Evolutionary conservation across 2,888 invertebrate genomes (phyloP), one percentile per base, ranked within the genome.

Genomic region (Eucriotettix oculatus): DNA sequence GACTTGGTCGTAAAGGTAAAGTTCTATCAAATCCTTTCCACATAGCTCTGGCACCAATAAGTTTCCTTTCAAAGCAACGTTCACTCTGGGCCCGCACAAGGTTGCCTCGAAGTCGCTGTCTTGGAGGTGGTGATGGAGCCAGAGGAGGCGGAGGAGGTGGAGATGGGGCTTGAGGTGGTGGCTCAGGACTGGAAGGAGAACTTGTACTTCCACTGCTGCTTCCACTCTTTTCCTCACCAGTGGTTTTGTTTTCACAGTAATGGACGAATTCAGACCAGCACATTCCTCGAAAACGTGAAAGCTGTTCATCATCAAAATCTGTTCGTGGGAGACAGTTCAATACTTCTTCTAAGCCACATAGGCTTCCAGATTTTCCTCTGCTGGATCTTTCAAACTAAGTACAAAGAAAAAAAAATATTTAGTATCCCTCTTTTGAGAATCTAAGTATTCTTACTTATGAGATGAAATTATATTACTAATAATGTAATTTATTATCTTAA

Each of bases 251-350:
- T 9, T 70, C 65, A 73, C 69, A 68, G 71, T 77, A 64, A 69
- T 68, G 64, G 72, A 73, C 69, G 65, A 75, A 75, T 60, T 74
- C 74, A 41, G 67, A 61, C 75, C 75, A 75, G 57, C 69, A 68
- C 70, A 74, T 71, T 10, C 74, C 74, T 69, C 78, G 76, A 67
- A 76, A 79, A 42, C 72, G 73, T 12, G 74, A 72, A 16, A 79
- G 70, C 63, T 77, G 74, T 61, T 76, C 76, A 67, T 79, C 79
- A 63, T 74, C 73, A 67, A 79, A 79, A 62, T 77, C 76, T 43
- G 76, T 74, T n/a, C 75, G 74, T 63, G 74, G 76, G 56, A 79
- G 66, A 59, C 73, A 71, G 60, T 71, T 72, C 53, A 79, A 70
- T 10, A 78, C 74, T 64, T 78, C 78, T 64, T 75, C 77, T 54